Base-by-base conservation (phyloP, 2,797 vertebrate species). In the Lagorchestes hirsutus region DNA sequence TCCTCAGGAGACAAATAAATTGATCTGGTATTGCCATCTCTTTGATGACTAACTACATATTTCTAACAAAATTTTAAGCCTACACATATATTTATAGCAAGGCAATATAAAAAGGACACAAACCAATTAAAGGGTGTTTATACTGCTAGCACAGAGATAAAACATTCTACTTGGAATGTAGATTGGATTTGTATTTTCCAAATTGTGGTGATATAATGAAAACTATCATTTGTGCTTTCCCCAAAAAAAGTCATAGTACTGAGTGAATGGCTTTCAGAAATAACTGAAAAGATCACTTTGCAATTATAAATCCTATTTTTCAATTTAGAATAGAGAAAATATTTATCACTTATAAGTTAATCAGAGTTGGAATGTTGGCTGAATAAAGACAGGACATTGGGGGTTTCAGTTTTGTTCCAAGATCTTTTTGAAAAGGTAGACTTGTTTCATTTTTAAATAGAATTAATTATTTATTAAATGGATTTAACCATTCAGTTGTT, bases 331-430 rank as follows among this genome's bases (percentile, higher is more conserved):
- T 54, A 91, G 31, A 91, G 12, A 58, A 96, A 82, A 74, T 6
- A 58, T 94, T 14, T 93, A 50, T 91, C 62, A 31, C 4, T 93
- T 94, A 90, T 50, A 90, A 94, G 46, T n/a, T 74, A 34, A 92
- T 94, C 54, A 92, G 29, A 40, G 50, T 87, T 16, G n/a, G 5
- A 74, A 3, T 50, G 24, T 22, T 22, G 31, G 3, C 62, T 90
- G 34, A 22, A 50, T 54, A 93, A 59, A 2, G 93, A 93, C 50
- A 24, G 0, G 4, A 93, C 10, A 22, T 40, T 50, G 29, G 5
- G 12, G 31, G 62, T 59, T 92, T 82, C 12, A 1, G 14, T 82
- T 52, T 5, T 93, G 1, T 91, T 74, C 34, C 62, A 67, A 82
- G n/a, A 40, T 22, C 18, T 40, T 74, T 18, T 74, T 18, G 16